These are phyloP conservation scores for Eutolmus rufibarbis DNA, from an alignment of 2,888 invertebrate genomes.

Conservation along the genomic window DNA sequence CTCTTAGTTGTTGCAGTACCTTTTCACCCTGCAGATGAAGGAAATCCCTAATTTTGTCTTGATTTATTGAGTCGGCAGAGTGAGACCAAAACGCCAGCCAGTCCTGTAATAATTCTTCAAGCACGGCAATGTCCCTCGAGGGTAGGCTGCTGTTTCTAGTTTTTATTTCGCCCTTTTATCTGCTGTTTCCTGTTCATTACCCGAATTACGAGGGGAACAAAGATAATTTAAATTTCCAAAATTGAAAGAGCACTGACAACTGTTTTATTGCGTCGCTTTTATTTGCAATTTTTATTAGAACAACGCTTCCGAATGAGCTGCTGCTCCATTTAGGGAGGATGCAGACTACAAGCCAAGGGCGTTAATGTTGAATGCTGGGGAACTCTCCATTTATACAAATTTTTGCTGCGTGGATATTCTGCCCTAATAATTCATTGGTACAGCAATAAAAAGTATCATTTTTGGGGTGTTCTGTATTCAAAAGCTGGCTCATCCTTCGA, in stretches of 20 bases:
- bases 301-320: not conserved
- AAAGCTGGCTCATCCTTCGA: not conserved
- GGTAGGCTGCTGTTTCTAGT: not conserved
- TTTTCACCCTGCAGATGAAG: not conserved
- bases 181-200: conserved; percentile 20
- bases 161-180: not conserved
- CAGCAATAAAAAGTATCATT: not conserved
- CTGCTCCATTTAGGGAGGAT: not conserved
- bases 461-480: not conserved
- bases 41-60: not conserved
- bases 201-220: not conserved
- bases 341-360: not conserved
- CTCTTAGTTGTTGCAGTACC: not conserved
- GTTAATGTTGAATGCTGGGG: not conserved
- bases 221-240: conserved; percentile 4
- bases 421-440: not conserved
- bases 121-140: not conserved
- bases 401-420: not conserved
- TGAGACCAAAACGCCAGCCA: not conserved
- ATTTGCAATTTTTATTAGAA: not conserved
- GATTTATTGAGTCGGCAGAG: not conserved
- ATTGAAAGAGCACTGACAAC: not conserved
- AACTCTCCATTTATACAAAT: not conserved
- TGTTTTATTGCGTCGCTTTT: not conserved
- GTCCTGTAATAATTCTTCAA: not conserved